Percentiles rank a stretch among this genome's conserved stretches.
These are phyloP conservation scores for Probosciger aterrimus DNA, from an alignment of 2,113 vertebrate genomes.

Conservation along the genomic window DNA sequence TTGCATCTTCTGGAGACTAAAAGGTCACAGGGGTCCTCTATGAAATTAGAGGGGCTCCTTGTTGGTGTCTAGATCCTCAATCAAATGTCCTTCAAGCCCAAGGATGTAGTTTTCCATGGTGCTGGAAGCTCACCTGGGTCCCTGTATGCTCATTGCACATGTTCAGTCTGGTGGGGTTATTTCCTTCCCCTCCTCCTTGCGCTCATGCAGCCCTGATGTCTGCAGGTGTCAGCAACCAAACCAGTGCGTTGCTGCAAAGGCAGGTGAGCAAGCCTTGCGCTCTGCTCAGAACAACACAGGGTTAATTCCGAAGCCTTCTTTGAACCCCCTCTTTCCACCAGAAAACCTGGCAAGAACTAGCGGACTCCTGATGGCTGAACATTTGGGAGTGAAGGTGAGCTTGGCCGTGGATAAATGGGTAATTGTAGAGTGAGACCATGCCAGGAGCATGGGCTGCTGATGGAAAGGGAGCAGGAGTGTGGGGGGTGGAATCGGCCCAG, in stretches of 20 bases:
- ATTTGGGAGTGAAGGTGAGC: not conserved
- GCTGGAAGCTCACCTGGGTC: not conserved
- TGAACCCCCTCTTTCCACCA: not conserved
- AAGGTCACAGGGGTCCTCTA: not conserved
- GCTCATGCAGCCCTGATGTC: fast-evolving
- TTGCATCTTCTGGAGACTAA: not conserved
- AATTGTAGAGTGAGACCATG: not conserved
- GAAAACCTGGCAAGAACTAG: not conserved
- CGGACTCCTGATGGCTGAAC: not conserved
- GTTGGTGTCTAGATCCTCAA: not conserved
- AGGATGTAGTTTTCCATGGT: not conserved
- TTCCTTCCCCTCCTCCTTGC: not conserved
- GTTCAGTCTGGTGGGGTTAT: not conserved
- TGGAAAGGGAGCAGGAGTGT: not conserved
- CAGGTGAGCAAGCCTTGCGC: not conserved
- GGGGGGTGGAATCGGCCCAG: fast-evolving
- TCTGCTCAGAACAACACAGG: not conserved
- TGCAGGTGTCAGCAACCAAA: not conserved
- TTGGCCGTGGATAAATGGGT: not conserved
- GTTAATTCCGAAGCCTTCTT: not conserved
- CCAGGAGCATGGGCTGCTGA: not conserved
- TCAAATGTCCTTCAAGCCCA: not conserved
- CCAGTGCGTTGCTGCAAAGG: fast-evolving
- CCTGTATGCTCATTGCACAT: fast-evolving
- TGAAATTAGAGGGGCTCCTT: not conserved